Evolutionary conservation across 2,888 invertebrate genomes (phyloP).

Genomic region (Blastobasis lacticolella): DNA sequence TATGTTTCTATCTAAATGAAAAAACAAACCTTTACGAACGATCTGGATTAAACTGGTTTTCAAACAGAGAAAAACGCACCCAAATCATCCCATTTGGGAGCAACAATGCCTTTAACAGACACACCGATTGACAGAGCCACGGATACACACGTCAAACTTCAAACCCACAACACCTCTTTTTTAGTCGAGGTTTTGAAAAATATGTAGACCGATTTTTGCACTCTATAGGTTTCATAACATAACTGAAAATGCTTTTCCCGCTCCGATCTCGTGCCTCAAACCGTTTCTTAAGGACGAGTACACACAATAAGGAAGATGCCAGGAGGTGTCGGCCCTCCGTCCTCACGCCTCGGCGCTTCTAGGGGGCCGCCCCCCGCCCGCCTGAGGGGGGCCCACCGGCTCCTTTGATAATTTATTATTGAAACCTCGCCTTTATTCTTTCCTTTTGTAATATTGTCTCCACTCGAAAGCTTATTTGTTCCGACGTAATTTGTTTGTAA

Average conservation of each 20-base stretch:
- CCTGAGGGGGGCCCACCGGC: slow-evolving; percentile 22
- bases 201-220: too few relatives aligned
- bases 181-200: too few relatives aligned
- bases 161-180: too few relatives aligned
- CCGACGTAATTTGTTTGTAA: slow-evolving; percentile 43
- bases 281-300: slow-evolving; percentile 31
- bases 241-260: background rate
- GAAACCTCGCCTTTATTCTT: slow-evolving; percentile 56
- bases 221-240: too few relatives aligned
- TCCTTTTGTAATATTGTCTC: slow-evolving; percentile 60
- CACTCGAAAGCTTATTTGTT: slow-evolving; percentile 45
- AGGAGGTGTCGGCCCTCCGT: slow-evolving; percentile 50
- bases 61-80: too few relatives aligned
- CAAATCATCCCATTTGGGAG: too few relatives aligned
- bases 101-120: too few relatives aligned
- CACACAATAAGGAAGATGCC: slow-evolving; percentile 53
- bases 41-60: too few relatives aligned
- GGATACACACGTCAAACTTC: too few relatives aligned
- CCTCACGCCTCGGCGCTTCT: slow-evolving; percentile 32
- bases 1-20: too few relatives aligned
- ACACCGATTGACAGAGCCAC: too few relatives aligned
- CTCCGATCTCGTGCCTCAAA: slow-evolving; percentile 7
- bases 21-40: too few relatives aligned
- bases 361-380: slow-evolving; percentile 8
- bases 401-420: slow-evolving; percentile 65